A percentile compares a stretch with the other conserved stretches of the same genome.
These are phyloP conservation scores for Cabera pusaria DNA, from an alignment of 2,888 invertebrate genomes.

Conservation along the genomic window DNA sequence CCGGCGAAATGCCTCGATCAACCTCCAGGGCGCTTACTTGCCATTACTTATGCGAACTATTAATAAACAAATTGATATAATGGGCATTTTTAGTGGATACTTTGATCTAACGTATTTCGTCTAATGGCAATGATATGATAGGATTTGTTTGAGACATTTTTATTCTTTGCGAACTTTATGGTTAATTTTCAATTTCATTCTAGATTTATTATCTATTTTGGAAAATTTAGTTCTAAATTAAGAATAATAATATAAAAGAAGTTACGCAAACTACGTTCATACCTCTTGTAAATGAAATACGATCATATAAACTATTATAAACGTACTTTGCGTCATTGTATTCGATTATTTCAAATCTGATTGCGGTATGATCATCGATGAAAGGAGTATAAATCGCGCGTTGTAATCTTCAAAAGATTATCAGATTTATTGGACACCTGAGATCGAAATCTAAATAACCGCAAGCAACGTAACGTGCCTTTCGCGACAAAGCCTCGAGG, in stretches of 20 bases:
- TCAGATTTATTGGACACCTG: conserved; percentile 52
- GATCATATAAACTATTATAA: no score
- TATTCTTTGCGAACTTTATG: no score
- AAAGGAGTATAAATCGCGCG: conserved; percentile 41
- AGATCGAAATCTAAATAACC: conserved; percentile 63
- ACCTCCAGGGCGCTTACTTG: conserved; percentile 74
- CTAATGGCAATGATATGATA: conserved; percentile 39
- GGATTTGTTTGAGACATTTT: no score
- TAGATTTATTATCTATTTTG: no score
- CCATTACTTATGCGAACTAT: conserved; percentile 81
- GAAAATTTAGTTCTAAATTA: no score
- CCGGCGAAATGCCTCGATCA: conserved; percentile 69
- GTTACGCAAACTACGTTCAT: no score
- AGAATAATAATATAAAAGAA: no score
- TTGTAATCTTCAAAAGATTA: conserved; percentile 58
- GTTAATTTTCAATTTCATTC: no score
- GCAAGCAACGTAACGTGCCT: conserved; percentile 46
- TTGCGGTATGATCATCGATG: conserved; percentile 37
- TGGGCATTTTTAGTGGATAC: conserved; percentile 57
- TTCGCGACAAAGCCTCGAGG: conserved; percentile 54
- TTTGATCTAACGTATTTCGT: conserved; percentile 47
- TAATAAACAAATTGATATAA: conserved; percentile 80
- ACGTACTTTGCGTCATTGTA: conserved; percentile 22
- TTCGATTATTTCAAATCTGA: conserved; percentile 36
- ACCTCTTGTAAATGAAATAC: no score